Evolutionary conservation across 2,888 invertebrate genomes (phyloP), one percentile per base, ranked within the genome.

Genomic region (Lithosia quadra): DNA sequence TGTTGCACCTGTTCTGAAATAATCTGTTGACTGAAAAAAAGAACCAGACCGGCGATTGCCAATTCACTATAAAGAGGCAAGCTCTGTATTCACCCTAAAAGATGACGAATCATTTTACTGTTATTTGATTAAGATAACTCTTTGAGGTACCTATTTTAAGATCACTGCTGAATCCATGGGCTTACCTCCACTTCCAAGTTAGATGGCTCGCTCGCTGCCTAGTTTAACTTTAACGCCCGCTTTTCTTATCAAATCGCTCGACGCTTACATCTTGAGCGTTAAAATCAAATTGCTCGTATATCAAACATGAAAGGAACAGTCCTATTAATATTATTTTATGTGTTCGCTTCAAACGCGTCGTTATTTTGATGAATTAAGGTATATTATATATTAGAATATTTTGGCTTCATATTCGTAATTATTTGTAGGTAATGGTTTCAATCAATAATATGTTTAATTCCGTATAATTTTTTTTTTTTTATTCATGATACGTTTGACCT

Each of bases 281-380:
- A 28, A 24, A 56, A 24, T 64, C 13, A 24, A 56, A 64, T 64
- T 24, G 57, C 56, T 57, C 56, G 56, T 63, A 63, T 36, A 56
- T 64, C 64, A 64, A 56, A 64, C 36, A 57, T 64, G 36, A 64
- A 64, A 64, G 56, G 36, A 57, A 39, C 22, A 39, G 11, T 56
- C 22, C 22, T 57, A 64, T 56, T 64, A 64, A 56, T 57, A 64
- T 64, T 39, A 55, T 64, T 56, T 39, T 64, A 56, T 64, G 39
- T 56, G 7, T 39, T 56, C 49, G 62, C 13, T 21, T 64, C 36
- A 56, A 39, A 57, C 18, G 24, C 18, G 56, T 64, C 56, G 63
- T 65, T 65, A 58, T 43, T 66, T 59, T 53, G 57, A 65, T 58
- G 21, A 65, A 58, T 65, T 63, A 36, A 55, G 63, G 55, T 34